Conservation (phyloP, 2,888 invertebrate genomes). For the Acanthosoma haemorrhoidale region DNA sequence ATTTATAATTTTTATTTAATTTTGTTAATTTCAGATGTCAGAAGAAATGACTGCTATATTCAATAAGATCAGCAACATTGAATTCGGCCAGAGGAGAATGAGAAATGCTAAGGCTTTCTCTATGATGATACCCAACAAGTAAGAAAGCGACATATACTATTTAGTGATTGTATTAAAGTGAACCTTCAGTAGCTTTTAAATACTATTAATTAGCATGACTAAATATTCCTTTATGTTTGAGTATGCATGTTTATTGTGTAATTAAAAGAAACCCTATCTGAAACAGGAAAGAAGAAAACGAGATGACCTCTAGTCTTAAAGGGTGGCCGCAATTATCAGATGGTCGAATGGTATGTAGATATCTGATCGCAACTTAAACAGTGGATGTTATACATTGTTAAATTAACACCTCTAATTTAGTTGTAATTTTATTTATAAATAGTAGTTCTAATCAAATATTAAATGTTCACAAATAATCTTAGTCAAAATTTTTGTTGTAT, state of each 20-base stretch:
- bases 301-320: slow-evolving; percentile 22
- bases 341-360: slow-evolving; percentile 45
- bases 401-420: background rate
- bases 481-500: background rate
- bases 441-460: slow-evolving; percentile 1
- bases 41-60: slow-evolving; percentile 36
- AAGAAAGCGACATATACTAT: background rate
- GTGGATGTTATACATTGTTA: background rate
- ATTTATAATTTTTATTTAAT: no score
- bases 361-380: background rate
- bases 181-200: no score
- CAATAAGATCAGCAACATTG: slow-evolving; percentile 33
- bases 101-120: slow-evolving; percentile 36
- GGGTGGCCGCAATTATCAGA: slow-evolving; percentile 48
- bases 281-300: slow-evolving; percentile 30
- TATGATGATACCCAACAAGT: slow-evolving; percentile 37
- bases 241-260: slow-evolving; percentile 6
- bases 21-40: background rate
- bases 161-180: no score
- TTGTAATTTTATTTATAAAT: background rate
- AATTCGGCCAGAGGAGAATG: slow-evolving; percentile 30
- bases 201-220: background rate
- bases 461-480: background rate
- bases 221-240: background rate
- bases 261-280: slow-evolving; percentile 19